Evolutionary conservation across 30 jellyfish, hydroid and myxozoan genomes (phyloP), one percentile per base, ranked within the genome.

Genomic region (Aurelia sp.): DNA sequence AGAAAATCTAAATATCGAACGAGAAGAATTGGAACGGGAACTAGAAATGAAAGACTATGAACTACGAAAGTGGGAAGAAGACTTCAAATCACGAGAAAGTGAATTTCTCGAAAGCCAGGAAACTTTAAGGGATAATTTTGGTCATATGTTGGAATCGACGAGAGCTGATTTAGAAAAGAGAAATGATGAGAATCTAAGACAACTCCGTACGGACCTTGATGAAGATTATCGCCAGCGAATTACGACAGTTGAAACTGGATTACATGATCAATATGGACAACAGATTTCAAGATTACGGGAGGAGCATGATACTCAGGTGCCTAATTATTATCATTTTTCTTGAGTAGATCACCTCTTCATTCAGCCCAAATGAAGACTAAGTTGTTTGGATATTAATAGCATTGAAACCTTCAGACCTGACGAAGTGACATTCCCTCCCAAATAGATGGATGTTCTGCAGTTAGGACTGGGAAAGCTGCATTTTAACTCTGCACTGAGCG

Each of bases 301-400:
- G 58, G 97, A 89, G 10, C 91, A 89, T 55, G 86, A 82, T 40
- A 74, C 52, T 23, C 97, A 89, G 97, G 97, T 89, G 94, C 90
- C 93, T 62, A 31, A 60, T 60, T 79, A 62, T 78, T 67, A 78
- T 59, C 69, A 59, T 74, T 78, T 60, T 79, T 61, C 89, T 61
- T 69, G 89, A 76, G 69, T 68, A 66, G 72, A n/a, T 37, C 15
- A 12, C 20, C 21, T 58, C 67, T 16, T 58, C 67, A 4, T 4
- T 11, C 67, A 20, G 2, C 8, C 67, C 51, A 40, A 8, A 5
- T n/a, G n/a, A n/a, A n/a, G n/a, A n/a, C n/a, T n/a, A n/a, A n/a
- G n/a, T n/a, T n/a, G n/a, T n/a, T n/a, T n/a, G n/a, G n/a, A n/a
- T n/a, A n/a, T n/a, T n/a, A n/a, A n/a, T n/a, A n/a, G n/a, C n/a